A percentile compares a stretch with the other conserved stretches of the same genome.
phyloP scores from a whole-genome alignment of 2,113 vertebrate genomes.

The Gymnocephalus cernua region DNA sequence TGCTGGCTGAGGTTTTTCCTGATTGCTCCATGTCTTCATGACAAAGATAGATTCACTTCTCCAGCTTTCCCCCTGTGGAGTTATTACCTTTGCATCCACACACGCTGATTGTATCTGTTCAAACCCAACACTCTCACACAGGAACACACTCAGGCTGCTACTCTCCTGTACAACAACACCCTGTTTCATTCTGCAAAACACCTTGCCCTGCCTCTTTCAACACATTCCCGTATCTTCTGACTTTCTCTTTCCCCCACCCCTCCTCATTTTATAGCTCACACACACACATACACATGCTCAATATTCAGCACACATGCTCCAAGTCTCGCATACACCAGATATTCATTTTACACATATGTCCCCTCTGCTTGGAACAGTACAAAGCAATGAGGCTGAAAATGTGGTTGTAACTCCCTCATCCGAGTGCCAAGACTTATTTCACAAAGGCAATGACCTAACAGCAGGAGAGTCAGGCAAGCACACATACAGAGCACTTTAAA shows the following conservation, averaged over 20 bases:
- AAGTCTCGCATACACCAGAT: background rate
- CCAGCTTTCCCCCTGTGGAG: conserved; percentile 23
- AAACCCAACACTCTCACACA: conserved; percentile 19
- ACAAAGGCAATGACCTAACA: conserved; percentile 6
- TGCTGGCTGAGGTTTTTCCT: conserved; percentile 31
- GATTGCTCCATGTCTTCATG: conserved; percentile 55
- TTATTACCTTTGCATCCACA: conserved; percentile 61
- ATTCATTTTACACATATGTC: conserved; percentile 12
- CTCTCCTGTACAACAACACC: conserved; percentile 29
- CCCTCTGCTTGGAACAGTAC: conserved; percentile 8
- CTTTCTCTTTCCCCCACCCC: background rate
- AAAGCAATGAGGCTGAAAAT: conserved; percentile 51
- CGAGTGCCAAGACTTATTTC: conserved; percentile 3
- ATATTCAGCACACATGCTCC: background rate
- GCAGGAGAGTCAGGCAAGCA: background rate
- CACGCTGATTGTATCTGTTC: conserved; percentile 63
- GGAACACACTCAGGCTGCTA: conserved; percentile 28
- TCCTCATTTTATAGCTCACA: background rate
- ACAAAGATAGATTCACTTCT: conserved; percentile 63
- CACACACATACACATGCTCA: conserved; percentile 5
- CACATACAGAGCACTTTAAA: background rate
- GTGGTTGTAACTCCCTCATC: background rate
- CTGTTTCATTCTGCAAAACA: conserved; percentile 35
- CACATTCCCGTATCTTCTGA: background rate
- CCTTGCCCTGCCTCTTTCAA: conserved; percentile 9